phyloP scores from a whole-genome alignment of 2,888 invertebrate species.

The Rhogogaster chlorosoma region DNA sequence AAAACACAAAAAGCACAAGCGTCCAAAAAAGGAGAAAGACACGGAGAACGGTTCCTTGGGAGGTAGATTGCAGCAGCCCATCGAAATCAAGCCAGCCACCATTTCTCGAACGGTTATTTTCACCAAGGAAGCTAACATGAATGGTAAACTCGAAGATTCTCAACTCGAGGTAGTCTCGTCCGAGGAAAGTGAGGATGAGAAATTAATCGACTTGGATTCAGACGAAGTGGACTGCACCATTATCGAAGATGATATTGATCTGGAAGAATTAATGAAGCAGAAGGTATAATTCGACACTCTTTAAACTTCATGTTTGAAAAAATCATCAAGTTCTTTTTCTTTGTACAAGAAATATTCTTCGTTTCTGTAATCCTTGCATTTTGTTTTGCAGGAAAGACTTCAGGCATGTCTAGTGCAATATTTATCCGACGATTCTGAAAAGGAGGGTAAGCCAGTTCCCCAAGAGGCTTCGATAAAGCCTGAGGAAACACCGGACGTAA shows the following conservation, averaged over 20 bases:
- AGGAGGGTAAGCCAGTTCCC: slow-evolving; percentile 77
- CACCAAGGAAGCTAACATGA: slow-evolving; percentile 67
- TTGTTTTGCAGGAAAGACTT: slow-evolving; percentile 78
- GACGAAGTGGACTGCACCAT: slow-evolving; percentile 84
- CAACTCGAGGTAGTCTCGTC: slow-evolving; percentile 72
- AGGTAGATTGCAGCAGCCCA: slow-evolving; percentile 62
- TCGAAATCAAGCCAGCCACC: slow-evolving; percentile 52
- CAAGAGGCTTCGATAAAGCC: slow-evolving; percentile 76
- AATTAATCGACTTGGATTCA: slow-evolving; percentile 75
- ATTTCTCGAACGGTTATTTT: background rate
- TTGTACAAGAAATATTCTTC: background rate
- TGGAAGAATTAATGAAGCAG: slow-evolving; percentile 94
- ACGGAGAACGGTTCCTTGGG: slow-evolving; percentile 71
- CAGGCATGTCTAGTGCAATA: slow-evolving; percentile 90
- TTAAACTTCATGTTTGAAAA: background rate
- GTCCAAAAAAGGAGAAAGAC: slow-evolving; percentile 69
- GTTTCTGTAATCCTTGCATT: background rate
- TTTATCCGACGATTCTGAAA: slow-evolving; percentile 84
- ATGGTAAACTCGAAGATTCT: slow-evolving; percentile 71
- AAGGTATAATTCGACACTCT: slow-evolving; percentile 81
- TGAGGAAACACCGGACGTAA: slow-evolving; percentile 80
- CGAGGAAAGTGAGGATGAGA: slow-evolving; percentile 75
- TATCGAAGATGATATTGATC: slow-evolving; percentile 91
- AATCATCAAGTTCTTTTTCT: no score
- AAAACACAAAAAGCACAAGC: slow-evolving; percentile 75